Evolutionary conservation across 2,113 vertebrate genomes (phyloP).

Genomic region (Eolophus roseicapilla): DNA sequence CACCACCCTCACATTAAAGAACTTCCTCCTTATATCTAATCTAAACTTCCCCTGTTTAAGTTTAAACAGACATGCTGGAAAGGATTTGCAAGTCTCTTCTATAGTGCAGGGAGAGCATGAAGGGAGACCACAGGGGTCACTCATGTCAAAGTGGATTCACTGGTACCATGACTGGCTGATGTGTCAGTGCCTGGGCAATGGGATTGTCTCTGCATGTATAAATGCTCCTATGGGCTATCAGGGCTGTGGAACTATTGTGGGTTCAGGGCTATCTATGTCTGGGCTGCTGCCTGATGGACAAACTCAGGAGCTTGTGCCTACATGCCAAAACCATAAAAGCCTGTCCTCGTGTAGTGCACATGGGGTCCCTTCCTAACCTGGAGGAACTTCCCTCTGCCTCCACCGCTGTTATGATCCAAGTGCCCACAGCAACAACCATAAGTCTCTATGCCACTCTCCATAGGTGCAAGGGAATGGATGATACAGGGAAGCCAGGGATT

Average conservation of each 20-base stretch:
- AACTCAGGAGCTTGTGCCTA: not conserved
- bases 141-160: accelerated
- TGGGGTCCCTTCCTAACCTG: not conserved
- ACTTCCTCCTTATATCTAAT: no score
- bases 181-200: accelerated
- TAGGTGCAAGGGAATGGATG: not conserved
- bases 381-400: not conserved
- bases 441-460: not conserved
- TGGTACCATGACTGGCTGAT: not conserved
- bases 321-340: not conserved
- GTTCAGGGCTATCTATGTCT: no score
- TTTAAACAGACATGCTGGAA: accelerated
- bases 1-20: no score
- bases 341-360: accelerated
- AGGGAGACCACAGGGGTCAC: not conserved
- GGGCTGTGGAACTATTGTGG: not conserved
- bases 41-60: no score
- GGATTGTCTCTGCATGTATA: accelerated
- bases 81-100: not conserved
- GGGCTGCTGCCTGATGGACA: not conserved
- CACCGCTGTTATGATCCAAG: not conserved
- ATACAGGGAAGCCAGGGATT: not conserved
- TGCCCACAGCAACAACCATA: not conserved
- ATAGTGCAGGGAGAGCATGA: not conserved
- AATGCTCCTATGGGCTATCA: not conserved